Evolutionary conservation across 1,140 invertebrate species (phyloP), one percentile per base, ranked within the genome.

Genomic region (Euglossa dilemma): DNA sequence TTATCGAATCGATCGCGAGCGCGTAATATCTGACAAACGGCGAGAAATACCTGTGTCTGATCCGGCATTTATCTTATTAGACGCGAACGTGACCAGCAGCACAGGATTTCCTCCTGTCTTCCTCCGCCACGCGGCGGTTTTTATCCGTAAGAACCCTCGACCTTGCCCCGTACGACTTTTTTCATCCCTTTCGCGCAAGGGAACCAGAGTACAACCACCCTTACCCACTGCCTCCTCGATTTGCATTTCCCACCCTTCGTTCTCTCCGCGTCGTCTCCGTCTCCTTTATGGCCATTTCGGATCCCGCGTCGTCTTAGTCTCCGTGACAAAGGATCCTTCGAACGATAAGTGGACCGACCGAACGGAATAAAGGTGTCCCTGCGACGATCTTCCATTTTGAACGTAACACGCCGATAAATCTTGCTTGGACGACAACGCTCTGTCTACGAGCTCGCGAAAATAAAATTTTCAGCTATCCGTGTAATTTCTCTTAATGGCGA

Each of bases 161-260:
- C 61, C 59, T 61, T 71, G 70, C 79, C 74, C 47, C 50, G 36
- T 6, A 28, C 43, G 56, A 83, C 88, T 85, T 88, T 80, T 85
- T 83, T 28, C 71, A 61, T 36, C 54, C 69, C 43, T 67, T 87
- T 73, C 50, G 28, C 20, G 36, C 74, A 25, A 61, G 71, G 74
- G 67, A 61, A 57, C 20, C 52, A 45, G 23, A 57, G 77, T 66
- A 59, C 69, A 80, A 70, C 66, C 59, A 56, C 52, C 69, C 7
- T n/a, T 6, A 64, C 36, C 28, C 20, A 9, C 12, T 6, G 16
- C 7, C 74, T n/a, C 20, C 45, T 25, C 66, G 80, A 89, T 89
- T 89, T 86, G 76, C 87, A 89, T 89, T 89, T 88, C 75, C 85
- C 63, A 45, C 64, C 54, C 71, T 66, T 43, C 64, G 54, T 76